Evolutionary conservation across 2,797 vertebrate species (phyloP).

Genomic region (Pseudochirops corinnae): DNA sequence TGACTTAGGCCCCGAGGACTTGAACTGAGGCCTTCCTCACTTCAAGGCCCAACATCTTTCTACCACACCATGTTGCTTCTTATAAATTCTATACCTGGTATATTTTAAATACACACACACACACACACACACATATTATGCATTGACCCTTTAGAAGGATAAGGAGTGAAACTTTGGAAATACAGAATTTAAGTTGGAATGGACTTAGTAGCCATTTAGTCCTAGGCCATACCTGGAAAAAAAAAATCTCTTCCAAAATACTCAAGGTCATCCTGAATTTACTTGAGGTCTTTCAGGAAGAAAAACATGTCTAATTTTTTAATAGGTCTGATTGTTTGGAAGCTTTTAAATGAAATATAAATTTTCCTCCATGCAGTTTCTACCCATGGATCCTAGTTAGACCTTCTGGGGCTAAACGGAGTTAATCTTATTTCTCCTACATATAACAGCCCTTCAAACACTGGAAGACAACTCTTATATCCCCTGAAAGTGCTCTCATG

Average conservation of each 20-base stretch:
- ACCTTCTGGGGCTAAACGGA: neutral
- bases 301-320: neutral
- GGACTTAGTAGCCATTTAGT: neutral
- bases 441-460: neutral
- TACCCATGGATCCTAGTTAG: neutral
- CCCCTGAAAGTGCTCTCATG: neutral
- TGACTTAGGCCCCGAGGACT: neutral
- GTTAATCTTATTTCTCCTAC: neutral
- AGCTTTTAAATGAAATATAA: neutral
- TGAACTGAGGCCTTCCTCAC: neutral
- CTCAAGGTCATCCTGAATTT: neutral
- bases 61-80: neutral
- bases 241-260: neutral
- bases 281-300: neutral
- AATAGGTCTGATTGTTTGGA: neutral
- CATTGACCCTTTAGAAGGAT: neutral
- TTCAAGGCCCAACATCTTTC: neutral
- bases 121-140: too few relatives aligned
- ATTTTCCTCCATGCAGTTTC: neutral
- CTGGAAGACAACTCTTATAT: neutral
- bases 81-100: neutral
- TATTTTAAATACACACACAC: neutral
- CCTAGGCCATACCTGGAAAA: neutral
- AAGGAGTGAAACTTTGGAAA: neutral
- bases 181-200: neutral